Base-by-base conservation (phyloP, 2,888 invertebrate species). In the Proisotoma minuta region DNA sequence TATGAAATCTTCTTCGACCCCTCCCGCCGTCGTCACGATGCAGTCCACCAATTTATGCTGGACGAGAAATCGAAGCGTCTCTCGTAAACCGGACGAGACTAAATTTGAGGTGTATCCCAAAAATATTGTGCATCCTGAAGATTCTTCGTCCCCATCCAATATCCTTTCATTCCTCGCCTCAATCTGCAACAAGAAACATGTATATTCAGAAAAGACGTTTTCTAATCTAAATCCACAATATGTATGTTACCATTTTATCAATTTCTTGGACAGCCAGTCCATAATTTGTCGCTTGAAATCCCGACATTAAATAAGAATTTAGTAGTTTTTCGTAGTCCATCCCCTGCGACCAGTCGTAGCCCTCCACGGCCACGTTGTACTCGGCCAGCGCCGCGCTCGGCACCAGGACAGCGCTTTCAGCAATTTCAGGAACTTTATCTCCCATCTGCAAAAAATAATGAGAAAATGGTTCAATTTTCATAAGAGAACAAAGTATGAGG, bases 241-340 rank as follows among this genome's bases (percentile, higher is more conserved):
- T 48, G 52, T n/a, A 1, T 53, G n/a, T 27, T 79, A 84, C 85
- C 97, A 98, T 98, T 82, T 85, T 87, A 74, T 91, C 89, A 65
- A 97, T 88, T 83, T 97, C 96, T 57, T 87, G 82, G 0, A 98
- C 87, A 0, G 96, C 94, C 75, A 87, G 80, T 0, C 93, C 96
- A 77, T 98, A 89, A 81, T 88, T 94, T 0, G 96, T 95, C 0
- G 98, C 96, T 82, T 99, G 99, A 79, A 99, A 98, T n/a, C 99
- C 99, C 22, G 88, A 88, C 60, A 83, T 81, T 28, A 82, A 77
- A 77, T 89, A 99, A 27, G 88, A 87, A 69, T 87, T 82, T 48
- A 99, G 82, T 59, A 99, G 79, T 5, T 47, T 60, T 8, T 59
- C 62, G 29, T 52, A 65, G 49, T 65, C 57, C 26, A 60, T 79